phyloP scores from a whole-genome alignment of 2,888 invertebrate species.

The Busseola fusca region DNA sequence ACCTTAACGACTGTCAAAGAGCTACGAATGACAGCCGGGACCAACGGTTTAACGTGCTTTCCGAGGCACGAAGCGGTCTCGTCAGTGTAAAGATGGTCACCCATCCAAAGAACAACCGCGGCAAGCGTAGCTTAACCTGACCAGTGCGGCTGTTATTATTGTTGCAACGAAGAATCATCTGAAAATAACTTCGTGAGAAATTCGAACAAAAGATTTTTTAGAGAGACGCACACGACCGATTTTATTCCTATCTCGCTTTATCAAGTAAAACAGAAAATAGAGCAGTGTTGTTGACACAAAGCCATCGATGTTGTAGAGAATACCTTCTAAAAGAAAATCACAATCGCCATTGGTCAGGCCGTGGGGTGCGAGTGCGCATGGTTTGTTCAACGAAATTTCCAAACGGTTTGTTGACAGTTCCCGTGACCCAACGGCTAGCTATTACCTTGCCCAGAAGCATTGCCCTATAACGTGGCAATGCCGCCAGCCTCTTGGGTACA shows the following conservation, averaged over 20 bases:
- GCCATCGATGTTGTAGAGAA: neutral
- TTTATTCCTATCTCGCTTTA: neutral
- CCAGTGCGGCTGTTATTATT: too few species aligned
- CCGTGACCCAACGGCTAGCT: neutral
- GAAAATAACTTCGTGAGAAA: neutral
- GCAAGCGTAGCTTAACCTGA: too few species aligned
- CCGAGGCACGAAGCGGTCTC: too few species aligned
- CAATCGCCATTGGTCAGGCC: too few species aligned
- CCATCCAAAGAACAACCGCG: too few species aligned
- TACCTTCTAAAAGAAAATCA: conserved; percentile 12
- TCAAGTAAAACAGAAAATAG: neutral
- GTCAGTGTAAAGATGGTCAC: too few species aligned
- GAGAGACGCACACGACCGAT: neutral
- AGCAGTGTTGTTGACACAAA: neutral
- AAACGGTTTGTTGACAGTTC: neutral
- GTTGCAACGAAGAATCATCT: neutral
- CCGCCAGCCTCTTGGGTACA: neutral
- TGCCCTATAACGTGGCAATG: neutral
- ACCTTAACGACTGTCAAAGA: too few species aligned
- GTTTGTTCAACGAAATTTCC: neutral
- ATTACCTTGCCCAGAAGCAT: neutral
- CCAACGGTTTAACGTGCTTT: too few species aligned
- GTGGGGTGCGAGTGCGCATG: neutral
- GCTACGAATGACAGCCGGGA: too few species aligned
- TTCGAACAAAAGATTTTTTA: neutral